These are phyloP conservation scores for Tychaedon coryphoeus DNA, from an alignment of 2,113 vertebrate genomes.

Conservation along the genomic window DNA sequence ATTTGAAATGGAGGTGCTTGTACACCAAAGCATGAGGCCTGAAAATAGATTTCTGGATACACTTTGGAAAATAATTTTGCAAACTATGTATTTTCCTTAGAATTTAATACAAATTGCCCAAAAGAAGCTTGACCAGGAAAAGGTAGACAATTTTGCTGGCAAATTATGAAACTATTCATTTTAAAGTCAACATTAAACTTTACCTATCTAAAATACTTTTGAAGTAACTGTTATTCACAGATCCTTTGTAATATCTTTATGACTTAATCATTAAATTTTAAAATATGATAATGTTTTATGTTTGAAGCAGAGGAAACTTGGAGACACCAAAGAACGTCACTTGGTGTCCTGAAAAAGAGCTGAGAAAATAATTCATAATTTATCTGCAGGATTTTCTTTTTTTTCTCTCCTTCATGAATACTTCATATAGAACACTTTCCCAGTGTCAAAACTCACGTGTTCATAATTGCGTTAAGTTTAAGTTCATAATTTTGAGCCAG, in stretches of 20 bases:
- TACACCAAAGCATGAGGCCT: neutral
- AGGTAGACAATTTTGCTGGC: neutral
- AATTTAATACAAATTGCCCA: neutral
- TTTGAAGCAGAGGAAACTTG: slow-evolving; percentile 6
- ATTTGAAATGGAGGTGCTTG: neutral
- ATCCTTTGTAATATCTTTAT: neutral
- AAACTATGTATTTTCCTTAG: neutral
- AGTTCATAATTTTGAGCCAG: neutral
- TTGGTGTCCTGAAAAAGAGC: slow-evolving; percentile 2
- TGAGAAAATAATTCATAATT: slow-evolving; percentile 39
- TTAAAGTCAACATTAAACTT: neutral
- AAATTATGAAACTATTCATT: neutral
- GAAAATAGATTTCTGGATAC: neutral
- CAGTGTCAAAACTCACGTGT: neutral
- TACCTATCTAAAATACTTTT: neutral
- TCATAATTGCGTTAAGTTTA: neutral
- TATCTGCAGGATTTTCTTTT: neutral
- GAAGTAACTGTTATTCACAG: neutral
- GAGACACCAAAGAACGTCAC: neutral
- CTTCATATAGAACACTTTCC: neutral
- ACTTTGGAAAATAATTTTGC: neutral
- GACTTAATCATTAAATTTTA: slow-evolving; percentile 34
- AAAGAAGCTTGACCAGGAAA: neutral
- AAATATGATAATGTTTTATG: slow-evolving; percentile 20
- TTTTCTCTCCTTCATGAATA: neutral